A percentile compares a stretch with the other conserved stretches of the same genome.
Evolutionary conservation across 2,797 vertebrate genomes (phyloP).

Genomic region (Pangasius mekongensis): DNA sequence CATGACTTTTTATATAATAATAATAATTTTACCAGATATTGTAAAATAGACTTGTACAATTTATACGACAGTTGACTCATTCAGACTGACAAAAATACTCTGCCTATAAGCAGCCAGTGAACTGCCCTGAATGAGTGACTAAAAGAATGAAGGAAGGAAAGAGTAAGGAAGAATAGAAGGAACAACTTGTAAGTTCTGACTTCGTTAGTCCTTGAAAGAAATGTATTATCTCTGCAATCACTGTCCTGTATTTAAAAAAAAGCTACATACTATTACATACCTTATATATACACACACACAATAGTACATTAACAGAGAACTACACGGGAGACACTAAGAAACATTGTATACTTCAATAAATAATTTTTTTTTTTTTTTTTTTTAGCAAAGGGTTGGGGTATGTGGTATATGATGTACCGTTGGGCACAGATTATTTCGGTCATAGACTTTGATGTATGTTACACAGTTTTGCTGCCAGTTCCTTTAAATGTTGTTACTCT

Average conservation of each 20-base stretch:
- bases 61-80: not conserved
- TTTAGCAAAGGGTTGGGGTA: not conserved
- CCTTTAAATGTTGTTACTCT: conserved; percentile 37
- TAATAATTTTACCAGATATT: not conserved
- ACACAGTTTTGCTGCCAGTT: conserved; percentile 22
- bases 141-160: not conserved
- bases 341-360: not conserved
- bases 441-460: conserved; percentile 17
- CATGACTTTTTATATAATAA: not conserved
- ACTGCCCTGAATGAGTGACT: not conserved
- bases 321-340: not conserved
- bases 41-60: not conserved
- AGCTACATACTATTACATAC: no score
- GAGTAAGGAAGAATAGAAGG: not conserved
- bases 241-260: not conserved
- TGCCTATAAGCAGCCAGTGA: not conserved
- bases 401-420: not conserved
- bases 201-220: not conserved
- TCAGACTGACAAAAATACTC: not conserved
- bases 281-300: no score
- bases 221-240: not conserved
- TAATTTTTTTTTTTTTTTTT: no score
- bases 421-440: conserved; percentile 5
- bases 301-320: not conserved
- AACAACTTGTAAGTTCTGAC: not conserved